A percentile compares a stretch with the other conserved stretches of the same genome.
Conservation (phyloP, 2,888 invertebrate genomes). For the Plutella xylostella region DNA sequence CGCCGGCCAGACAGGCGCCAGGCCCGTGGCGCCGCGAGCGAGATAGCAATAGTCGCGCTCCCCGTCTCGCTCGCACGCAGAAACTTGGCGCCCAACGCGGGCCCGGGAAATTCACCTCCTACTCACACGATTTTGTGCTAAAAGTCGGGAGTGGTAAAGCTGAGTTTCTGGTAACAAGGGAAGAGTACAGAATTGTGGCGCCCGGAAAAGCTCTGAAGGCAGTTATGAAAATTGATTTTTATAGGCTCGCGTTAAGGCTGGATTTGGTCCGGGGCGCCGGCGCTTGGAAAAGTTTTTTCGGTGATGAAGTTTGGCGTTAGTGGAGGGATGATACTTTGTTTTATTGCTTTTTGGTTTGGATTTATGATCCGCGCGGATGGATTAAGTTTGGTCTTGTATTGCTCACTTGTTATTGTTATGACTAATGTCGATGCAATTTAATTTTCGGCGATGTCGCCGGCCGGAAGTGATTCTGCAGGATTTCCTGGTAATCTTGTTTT, state of each 20-base stretch:
- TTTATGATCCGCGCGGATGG: conserved; percentile 7
- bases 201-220: no score
- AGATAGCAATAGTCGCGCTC: conserved; percentile 21
- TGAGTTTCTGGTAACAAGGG: not conserved
- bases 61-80: conserved; percentile 27
- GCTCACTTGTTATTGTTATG: not conserved
- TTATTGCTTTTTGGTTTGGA: conserved; percentile 41
- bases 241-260: not conserved
- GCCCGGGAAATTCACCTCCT: conserved; percentile 17
- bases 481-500: not conserved
- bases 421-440: not conserved
- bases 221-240: no score
- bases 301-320: no score
- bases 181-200: not conserved
- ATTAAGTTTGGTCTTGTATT: not conserved
- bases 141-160: not conserved
- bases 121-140: not conserved
- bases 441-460: not conserved
- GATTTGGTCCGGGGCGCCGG: not conserved
- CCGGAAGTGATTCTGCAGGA: not conserved
- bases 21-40: conserved; percentile 63
- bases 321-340: conserved; percentile 17
- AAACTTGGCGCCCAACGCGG: conserved; percentile 43
- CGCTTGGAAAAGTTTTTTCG: no score
- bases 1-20: conserved; percentile 60